These are phyloP conservation scores for Oreortyx pictus DNA, from an alignment of 2,797 vertebrate species.

Conservation along the genomic window DNA sequence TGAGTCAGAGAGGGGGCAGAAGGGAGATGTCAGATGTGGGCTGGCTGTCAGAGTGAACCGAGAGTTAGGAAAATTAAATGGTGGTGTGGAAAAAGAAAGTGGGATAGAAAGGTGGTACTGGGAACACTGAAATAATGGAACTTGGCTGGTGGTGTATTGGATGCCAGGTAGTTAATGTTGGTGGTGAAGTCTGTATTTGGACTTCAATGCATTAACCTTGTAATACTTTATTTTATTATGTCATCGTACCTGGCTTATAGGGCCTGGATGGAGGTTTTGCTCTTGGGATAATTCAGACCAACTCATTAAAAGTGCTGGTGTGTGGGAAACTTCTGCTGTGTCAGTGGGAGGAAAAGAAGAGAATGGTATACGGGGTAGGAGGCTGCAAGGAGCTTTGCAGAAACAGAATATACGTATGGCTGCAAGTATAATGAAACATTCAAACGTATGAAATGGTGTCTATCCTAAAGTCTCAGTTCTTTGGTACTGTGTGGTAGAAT, in stretches of 20 bases:
- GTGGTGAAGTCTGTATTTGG: background rate
- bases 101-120: background rate
- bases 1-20: constrained; percentile 59
- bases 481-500: background rate
- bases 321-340: background rate
- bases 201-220: constrained; percentile 10
- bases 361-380: background rate
- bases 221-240: background rate
- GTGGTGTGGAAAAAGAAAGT: background rate
- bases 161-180: background rate
- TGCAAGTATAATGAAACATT: background rate
- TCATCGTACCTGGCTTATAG: constrained; percentile 21
- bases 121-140: constrained; percentile 6
- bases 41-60: constrained; percentile 38
- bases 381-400: background rate
- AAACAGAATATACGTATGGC: rapidly evolving
- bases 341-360: background rate
- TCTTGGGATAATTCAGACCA: background rate
- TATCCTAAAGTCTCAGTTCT: background rate
- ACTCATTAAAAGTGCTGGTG: background rate
- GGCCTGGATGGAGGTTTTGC: background rate
- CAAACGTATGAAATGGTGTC: rapidly evolving
- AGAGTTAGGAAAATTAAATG: constrained; percentile 39
- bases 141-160: background rate
- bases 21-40: constrained; percentile 57